Percentiles rank a stretch among this genome's conserved stretches.
Conservation (phyloP, 2,888 invertebrate species). For the Stramonita haemastoma region DNA sequence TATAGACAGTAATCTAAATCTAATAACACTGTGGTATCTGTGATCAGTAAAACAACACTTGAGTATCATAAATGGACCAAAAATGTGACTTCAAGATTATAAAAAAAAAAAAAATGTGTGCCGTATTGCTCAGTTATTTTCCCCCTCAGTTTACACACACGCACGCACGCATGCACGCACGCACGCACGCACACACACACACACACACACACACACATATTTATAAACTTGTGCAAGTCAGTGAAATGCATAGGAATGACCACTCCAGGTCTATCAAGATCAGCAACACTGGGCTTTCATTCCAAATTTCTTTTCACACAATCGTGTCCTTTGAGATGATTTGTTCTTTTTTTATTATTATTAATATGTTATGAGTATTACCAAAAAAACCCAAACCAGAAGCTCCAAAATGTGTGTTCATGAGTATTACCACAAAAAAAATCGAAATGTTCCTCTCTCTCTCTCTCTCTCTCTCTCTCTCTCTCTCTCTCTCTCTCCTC, state of each 20-base stretch:
- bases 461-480: too few relatives aligned
- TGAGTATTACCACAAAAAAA: too few relatives aligned
- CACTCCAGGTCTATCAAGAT: background rate
- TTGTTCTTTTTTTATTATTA: too few relatives aligned
- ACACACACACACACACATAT: conserved; percentile 23
- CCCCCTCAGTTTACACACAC: background rate
- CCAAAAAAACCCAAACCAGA: background rate
- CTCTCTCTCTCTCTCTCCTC: too few relatives aligned
- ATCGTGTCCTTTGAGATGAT: too few relatives aligned
- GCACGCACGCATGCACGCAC: background rate
- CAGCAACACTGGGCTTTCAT: too few relatives aligned
- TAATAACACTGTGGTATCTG: background rate
- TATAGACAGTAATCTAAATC: background rate
- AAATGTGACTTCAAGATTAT: background rate
- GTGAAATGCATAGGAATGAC: background rate
- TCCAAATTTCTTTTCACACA: background rate
- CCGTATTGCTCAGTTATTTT: background rate
- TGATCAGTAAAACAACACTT: too few relatives aligned
- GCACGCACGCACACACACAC: conserved; percentile 17
- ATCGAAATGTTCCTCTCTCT: too few relatives aligned
- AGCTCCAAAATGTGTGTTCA: background rate
- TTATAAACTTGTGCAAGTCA: background rate
- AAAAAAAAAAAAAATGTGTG: background rate
- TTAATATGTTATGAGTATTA: background rate
- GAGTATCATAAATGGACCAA: too few relatives aligned